Percentiles rank a stretch among this genome's conserved stretches.
These are phyloP conservation scores for Drosophila affinis DNA, from an alignment of 2,888 invertebrate species.

Conservation along the genomic window DNA sequence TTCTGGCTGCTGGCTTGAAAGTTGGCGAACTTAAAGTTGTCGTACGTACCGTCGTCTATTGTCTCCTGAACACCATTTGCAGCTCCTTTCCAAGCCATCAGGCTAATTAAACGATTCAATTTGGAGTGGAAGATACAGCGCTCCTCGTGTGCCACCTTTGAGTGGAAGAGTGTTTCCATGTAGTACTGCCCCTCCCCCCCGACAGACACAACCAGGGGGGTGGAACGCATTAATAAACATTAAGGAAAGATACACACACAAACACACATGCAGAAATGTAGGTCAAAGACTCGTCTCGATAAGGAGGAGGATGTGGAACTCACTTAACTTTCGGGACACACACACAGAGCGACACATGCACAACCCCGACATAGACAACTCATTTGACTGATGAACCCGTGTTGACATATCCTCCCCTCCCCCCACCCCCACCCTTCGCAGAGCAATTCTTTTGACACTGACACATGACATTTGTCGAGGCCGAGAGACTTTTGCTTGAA, in stretches of 20 bases:
- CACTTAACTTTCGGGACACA: conserved; percentile 29
- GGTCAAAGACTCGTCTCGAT: conserved; percentile 56
- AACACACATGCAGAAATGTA: conserved; percentile 61
- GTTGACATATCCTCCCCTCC: conserved; percentile 72
- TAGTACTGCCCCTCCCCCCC: not conserved
- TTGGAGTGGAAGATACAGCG: conserved; percentile 26
- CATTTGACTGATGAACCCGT: conserved; percentile 83
- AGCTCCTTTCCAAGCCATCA: conserved; percentile 13
- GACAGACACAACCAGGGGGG: not conserved
- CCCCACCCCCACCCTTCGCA: conserved; percentile 9
- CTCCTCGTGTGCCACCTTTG: conserved; percentile 47
- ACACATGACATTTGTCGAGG: conserved; percentile 77
- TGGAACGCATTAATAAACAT: conserved; percentile 69
- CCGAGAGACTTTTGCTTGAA: conserved; percentile 35
- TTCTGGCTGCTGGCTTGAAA: conserved; percentile 11
- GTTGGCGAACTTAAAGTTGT: conserved; percentile 32
- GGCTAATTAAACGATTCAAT: conserved; percentile 72
- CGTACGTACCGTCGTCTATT: conserved; percentile 40
- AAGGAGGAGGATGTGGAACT: conserved; percentile 39
- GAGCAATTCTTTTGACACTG: conserved; percentile 77
- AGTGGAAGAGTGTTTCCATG: conserved; percentile 36
- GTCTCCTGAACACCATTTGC: conserved; percentile 28
- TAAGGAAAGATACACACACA: conserved; percentile 38
- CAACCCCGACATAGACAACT: conserved; percentile 69
- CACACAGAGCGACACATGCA: no score